Evolutionary conservation across 92 coral and sea anemone genomes (phyloP), one percentile per base, ranked within the genome.

Genomic region (Diadumene lineata): DNA sequence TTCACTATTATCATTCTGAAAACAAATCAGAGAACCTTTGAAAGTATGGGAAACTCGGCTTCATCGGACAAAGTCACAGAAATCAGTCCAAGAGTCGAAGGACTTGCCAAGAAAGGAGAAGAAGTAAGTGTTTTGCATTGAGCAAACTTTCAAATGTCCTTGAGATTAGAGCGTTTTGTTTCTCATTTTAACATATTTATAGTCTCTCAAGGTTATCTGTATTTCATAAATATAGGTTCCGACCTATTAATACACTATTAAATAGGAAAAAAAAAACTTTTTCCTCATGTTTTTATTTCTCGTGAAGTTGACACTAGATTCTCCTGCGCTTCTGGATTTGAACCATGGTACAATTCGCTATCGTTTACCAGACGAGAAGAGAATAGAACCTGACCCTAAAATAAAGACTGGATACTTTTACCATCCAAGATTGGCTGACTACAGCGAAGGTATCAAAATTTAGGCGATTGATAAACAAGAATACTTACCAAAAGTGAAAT

Each of bases 291-390:
- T 16, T 24, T 64, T 28, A 6, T 56, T 50, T 48, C 33, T 77
- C 0, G 71, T 65, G 79, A 53, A 76, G 82, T 72, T 92, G 80
- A 83, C 86, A 34, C 79, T 92, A 62, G 96, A 94, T 74, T 94
- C 98, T 0, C 98, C 98, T 33, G 97, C 98, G 11, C 76, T 94
- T 81, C 73, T 94, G 64, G 98, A 94, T 61, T 67, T 92, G 56
- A 89, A 79, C n/a, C 98, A 94, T 94, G 98, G 98, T 24, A 88
- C 98, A 21, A 84, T 94, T 3, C 83, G 98, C 16, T 93, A 94
- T 82, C 98, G 98, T n/a, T 79, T 81, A 31, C 97, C 97, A 16
- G 97, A 92, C 72, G 93, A 92, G 50, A 80, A 87, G 19, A 67
- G 82, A 31, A 69, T 73, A n/a, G 53, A 67, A 66, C 61, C 80